phyloP scores from a whole-genome alignment of 2,797 vertebrate species.

The Lophotriccus pileatus region DNA sequence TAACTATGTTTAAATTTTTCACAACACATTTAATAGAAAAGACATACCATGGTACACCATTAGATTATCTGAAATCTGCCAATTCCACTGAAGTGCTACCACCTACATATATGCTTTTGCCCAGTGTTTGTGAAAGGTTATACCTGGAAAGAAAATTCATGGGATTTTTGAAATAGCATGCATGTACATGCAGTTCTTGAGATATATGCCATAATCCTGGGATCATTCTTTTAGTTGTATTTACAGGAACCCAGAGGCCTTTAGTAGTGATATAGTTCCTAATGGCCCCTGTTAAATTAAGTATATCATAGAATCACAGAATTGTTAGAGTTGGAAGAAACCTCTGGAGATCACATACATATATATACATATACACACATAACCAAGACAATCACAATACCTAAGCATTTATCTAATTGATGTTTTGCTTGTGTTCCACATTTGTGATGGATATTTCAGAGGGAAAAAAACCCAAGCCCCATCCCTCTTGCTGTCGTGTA shows the following conservation, averaged over 20 bases:
- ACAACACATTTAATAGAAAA: constrained; percentile 3
- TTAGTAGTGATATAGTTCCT: background rate
- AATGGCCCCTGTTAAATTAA: background rate
- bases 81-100: background rate
- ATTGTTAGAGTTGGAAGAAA: background rate
- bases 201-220: background rate
- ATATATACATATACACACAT: background rate
- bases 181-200: background rate
- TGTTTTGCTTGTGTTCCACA: background rate
- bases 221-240: background rate
- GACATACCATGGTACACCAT: background rate
- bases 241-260: background rate
- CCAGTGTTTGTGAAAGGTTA: constrained; percentile 1
- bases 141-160: background rate
- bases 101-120: background rate
- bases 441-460: background rate
- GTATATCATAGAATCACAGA: background rate
- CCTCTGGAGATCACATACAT: background rate
- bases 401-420: background rate
- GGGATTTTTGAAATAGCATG: background rate
- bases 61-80: constrained; percentile 6
- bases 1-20: constrained; percentile 25
- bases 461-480: rapidly evolving
- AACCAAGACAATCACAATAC: background rate
- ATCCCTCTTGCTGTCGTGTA: background rate